Evolutionary conservation across 2,113 vertebrate species (phyloP), one percentile per base, ranked within the genome.

Genomic region (Petromus typicus): DNA sequence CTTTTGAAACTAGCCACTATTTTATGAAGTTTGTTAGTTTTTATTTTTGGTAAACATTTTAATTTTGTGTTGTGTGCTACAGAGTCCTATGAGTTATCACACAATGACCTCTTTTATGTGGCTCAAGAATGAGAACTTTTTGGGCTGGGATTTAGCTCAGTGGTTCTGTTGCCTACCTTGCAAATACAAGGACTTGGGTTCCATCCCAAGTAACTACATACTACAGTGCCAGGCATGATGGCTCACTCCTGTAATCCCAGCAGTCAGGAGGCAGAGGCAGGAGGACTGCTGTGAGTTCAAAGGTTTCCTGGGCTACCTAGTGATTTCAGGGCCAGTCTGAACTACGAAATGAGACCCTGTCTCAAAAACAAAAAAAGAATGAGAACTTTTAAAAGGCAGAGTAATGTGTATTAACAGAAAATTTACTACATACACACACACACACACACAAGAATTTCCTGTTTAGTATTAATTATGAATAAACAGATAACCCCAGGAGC

Each of bases 21-120:
- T 75, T 87, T 12, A 93, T 78, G 54, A 57, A 89, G 89, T 61
- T 27, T 45, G 32, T 87, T 89, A 43, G 30, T 81, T 90, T 95
- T 90, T n/a, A 64, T 88, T 86, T 32, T 86, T 89, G 56, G 94
- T 22, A 34, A 88, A 92, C 34, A 80, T 78, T 89, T 95, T 76
- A 61, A 81, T 54, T 40, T 34, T 54, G 32, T 48, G 27, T 48
- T 43, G 30, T 30, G 43, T n/a, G 73, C 8, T 48, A 76, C 71
- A 73, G 2, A 63, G 2, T 43, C 56, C 37, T 91, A 0, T 45
- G 83, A 76, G n/a, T 79, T 63, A 78, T 80, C 30, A 95, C 25
- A 37, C 43, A 93, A 14, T 13, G n/a, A 57, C 18, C 45, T 92
- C 66, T 61, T 85, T 95, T 25, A 51, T 67, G 22, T 51, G 61